phyloP scores from a whole-genome alignment of 1,140 invertebrate genomes.

The Papilio helenus region DNA sequence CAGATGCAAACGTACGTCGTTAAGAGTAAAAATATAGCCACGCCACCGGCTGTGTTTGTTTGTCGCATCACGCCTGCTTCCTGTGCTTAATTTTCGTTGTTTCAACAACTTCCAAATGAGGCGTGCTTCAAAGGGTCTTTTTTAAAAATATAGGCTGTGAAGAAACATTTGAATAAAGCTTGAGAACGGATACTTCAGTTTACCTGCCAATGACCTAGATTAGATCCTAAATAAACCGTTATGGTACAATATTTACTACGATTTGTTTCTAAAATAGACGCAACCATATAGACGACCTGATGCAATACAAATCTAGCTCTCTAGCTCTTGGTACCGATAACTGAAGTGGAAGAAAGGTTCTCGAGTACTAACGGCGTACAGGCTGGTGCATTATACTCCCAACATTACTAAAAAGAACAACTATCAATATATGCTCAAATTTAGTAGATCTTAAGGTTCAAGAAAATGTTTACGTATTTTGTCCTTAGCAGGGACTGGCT shows the following conservation, averaged over 20 bases:
- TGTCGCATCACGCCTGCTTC: constrained; percentile 30
- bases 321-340: constrained; percentile 11
- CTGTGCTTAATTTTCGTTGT: constrained; percentile 29
- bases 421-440: not conserved
- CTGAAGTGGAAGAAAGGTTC: constrained; percentile 28
- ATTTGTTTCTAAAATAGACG: not conserved
- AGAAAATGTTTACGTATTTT: not conserved
- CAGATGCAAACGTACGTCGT: constrained; percentile 1
- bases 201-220: not conserved
- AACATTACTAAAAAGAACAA: not conserved
- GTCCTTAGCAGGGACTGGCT: not conserved
- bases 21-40: constrained; percentile 26
- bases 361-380: not conserved
- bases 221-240: not conserved
- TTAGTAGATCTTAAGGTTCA: not conserved
- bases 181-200: not conserved
- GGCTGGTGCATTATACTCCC: not conserved
- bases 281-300: not conserved
- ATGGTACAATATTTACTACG: not conserved
- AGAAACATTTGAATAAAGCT: not conserved
- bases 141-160: not conserved
- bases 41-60: constrained; percentile 10
- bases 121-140: not conserved
- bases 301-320: constrained; percentile 21
- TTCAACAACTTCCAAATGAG: not conserved